Base-by-base conservation (phyloP, 2,888 invertebrate genomes). In the Nematopogon swammerdamellus region DNA sequence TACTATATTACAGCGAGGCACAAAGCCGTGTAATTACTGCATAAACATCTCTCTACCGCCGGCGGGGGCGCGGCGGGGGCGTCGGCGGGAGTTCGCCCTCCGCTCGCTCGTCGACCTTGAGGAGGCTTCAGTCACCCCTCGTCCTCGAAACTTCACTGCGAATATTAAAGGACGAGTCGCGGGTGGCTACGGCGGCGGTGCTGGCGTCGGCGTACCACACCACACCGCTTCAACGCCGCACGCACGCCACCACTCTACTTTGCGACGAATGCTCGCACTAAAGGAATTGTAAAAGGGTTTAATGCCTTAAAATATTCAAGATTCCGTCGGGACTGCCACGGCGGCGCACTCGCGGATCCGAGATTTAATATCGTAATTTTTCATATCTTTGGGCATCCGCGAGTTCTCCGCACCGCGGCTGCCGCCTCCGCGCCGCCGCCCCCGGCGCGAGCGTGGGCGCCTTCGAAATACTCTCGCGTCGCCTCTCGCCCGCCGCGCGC, bases 21-120 rank as follows among this genome's bases (percentile, higher is more conserved):
- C 36, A 36, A 36, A 36, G 36, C 11, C 36, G 36, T 36, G 36
- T 36, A 36, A 36, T 36, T 36, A 36, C 36, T 36, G 8, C 36
- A 36, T 36, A 36, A 36, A 36, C 36, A 36, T 36, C 36, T 4
- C 25, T 36, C n/a, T 36, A 14, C 36, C 19, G 45, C 43, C 52
- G 19, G 52, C 46, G 51, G 54, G 20, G 14, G 20, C 47, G 49
- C 25, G 47, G 48, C 29, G 49, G 49, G 49, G 30, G 29, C 20
- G 36, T 42, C 4, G 20, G 36, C 29, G 47, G 45, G 30, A 47
- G 46, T 48, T 55, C 49, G 8, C 17, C 17, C 16, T 3, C 30
- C 42, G 49, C 48, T 51, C 43, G 45, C 36, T 20, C 45, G 19
- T 20, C 19, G 48, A 36, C 36, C 36, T 36, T 36, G 36, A 36